phyloP scores from a whole-genome alignment of 1,140 invertebrate genomes.

The Zaprionus tsacasi region DNA sequence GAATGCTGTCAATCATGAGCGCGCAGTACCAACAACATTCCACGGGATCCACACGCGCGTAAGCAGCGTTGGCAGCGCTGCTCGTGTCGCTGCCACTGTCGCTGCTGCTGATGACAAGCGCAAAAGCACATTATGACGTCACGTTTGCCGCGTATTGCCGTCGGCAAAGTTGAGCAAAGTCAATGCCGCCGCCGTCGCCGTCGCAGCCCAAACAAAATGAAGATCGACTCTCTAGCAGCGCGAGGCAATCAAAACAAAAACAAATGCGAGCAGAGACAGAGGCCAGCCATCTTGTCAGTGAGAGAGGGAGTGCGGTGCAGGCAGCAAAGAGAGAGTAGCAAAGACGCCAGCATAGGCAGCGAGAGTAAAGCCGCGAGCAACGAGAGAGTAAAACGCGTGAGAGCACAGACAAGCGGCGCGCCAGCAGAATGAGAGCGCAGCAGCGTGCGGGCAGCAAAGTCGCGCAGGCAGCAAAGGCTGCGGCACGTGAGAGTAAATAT shows the following conservation, averaged over 20 bases:
- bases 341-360: too few relatives aligned
- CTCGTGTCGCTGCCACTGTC: background rate
- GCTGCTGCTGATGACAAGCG: slow-evolving; percentile 30
- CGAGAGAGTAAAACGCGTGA: too few relatives aligned
- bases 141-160: slow-evolving; percentile 62
- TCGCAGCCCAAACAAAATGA: slow-evolving; percentile 49
- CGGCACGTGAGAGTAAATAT: too few relatives aligned
- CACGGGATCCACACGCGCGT: slow-evolving; percentile 16
- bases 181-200: slow-evolving; percentile 34
- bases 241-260: slow-evolving; percentile 76
- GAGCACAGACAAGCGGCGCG: too few relatives aligned
- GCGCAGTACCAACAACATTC: slow-evolving; percentile 38
- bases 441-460: too few relatives aligned
- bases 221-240: slow-evolving; percentile 32
- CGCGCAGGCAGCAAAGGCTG: too few relatives aligned
- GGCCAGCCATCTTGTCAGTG: background rate
- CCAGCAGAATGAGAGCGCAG: too few relatives aligned
- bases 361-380: too few relatives aligned
- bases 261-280: slow-evolving; percentile 9
- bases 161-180: slow-evolving; percentile 60
- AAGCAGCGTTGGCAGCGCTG: background rate
- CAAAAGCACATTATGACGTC: slow-evolving; percentile 63
- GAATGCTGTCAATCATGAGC: slow-evolving; percentile 78
- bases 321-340: too few relatives aligned
- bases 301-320: background rate